Percentiles rank a stretch among this genome's conserved stretches.
Conservation (phyloP, 2,888 invertebrate genomes). For the Aspidapion aeneum region DNA sequence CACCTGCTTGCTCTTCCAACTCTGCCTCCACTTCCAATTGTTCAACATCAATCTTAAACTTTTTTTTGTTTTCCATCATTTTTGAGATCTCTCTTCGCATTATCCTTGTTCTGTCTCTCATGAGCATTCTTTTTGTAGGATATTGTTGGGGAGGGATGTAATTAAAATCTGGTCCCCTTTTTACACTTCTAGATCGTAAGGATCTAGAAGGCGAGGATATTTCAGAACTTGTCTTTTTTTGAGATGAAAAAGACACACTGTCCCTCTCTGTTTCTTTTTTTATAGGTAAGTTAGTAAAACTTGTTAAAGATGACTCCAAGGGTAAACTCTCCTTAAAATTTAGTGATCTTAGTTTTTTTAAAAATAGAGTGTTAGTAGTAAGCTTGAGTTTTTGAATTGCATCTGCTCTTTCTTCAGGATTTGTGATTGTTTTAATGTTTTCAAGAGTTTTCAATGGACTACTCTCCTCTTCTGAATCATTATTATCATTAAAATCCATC, state of each 20-base stretch:
- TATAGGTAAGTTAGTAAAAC: too few species aligned
- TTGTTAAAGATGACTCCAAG: background rate
- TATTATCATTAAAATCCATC: background rate
- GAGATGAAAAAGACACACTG: too few species aligned
- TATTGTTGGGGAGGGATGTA: too few species aligned
- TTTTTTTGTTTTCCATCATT: conserved; percentile 13
- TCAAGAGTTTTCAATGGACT: background rate
- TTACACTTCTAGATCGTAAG: too few species aligned
- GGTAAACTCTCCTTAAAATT: conserved; percentile 4
- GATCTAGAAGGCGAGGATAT: too few species aligned
- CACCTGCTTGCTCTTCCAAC: background rate
- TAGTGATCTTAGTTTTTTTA: conserved; percentile 9
- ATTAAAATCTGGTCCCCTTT: too few species aligned
- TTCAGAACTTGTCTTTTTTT: too few species aligned
- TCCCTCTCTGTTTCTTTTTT: too few species aligned
- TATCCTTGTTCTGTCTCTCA: conserved; percentile 10
- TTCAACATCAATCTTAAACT: background rate
- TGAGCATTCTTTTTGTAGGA: conserved; percentile 3
- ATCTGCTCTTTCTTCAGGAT: background rate
- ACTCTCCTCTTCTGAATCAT: background rate
- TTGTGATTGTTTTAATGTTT: background rate
- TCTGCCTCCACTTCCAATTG: background rate
- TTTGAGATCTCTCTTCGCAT: conserved; percentile 3
- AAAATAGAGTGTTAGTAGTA: conserved; percentile 10
- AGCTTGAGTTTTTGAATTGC: conserved; percentile 16